Percentiles rank a stretch among this genome's conserved stretches.
phyloP scores from a whole-genome alignment of 2,113 vertebrate genomes.

The Saiga tatarica region DNA sequence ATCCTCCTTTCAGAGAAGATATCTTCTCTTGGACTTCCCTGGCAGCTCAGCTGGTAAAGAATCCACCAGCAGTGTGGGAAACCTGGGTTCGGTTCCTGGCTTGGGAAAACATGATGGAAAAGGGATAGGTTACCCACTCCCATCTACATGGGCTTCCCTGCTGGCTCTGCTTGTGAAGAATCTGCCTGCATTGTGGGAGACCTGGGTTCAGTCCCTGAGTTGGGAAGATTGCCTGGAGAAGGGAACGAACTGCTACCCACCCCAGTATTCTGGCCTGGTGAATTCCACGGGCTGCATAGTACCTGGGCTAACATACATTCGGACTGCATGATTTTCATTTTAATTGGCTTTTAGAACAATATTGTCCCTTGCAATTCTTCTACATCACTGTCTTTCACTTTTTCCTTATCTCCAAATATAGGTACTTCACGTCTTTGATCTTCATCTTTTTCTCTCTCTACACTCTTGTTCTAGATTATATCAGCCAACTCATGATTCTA shows the following conservation, averaged over 20 bases:
- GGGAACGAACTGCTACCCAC: neutral
- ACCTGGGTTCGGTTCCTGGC: neutral
- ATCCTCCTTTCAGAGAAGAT: neutral
- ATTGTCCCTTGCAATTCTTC: neutral
- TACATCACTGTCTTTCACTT: neutral
- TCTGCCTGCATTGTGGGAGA: neutral
- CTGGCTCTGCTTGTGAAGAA: neutral
- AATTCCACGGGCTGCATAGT: neutral
- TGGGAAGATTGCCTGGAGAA: neutral
- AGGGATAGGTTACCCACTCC: neutral
- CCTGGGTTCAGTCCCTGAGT: neutral
- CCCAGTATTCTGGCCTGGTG: neutral
- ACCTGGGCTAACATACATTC: neutral
- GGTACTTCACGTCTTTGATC: neutral
- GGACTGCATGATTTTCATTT: neutral
- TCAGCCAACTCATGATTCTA: neutral
- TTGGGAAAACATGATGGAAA: neutral
- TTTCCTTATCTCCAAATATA: neutral
- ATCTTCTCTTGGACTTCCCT: neutral
- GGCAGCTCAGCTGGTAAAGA: neutral
- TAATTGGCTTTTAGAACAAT: neutral
- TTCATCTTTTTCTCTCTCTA: neutral
- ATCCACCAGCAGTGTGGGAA: rapidly evolving
- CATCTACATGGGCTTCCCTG: neutral
- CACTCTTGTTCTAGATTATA: neutral